Conservation (phyloP, 2,797 vertebrate genomes). For the Otolemur crassicaudatus region DNA sequence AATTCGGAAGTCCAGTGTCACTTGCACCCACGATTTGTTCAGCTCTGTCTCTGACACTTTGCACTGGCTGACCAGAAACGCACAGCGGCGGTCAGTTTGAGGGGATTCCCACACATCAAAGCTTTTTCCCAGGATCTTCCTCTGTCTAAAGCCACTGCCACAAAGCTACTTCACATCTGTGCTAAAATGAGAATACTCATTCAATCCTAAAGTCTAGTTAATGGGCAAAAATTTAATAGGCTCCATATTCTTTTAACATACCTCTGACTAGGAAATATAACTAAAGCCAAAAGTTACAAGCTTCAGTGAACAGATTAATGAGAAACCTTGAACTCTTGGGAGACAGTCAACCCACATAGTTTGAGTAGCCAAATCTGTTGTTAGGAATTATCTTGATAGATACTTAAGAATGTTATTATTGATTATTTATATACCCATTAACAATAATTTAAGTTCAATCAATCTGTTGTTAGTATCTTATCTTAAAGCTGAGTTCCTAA, state of each 20-base stretch:
- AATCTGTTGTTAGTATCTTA: slow-evolving; percentile 8
- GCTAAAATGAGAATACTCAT: slow-evolving; percentile 12
- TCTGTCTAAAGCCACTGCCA: background rate
- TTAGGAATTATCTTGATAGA: slow-evolving; percentile 64
- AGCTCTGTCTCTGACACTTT: background rate
- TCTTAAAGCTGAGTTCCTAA: slow-evolving; percentile 37
- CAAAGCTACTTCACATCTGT: background rate
- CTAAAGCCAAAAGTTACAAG: slow-evolving; percentile 39
- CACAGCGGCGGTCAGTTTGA: background rate
- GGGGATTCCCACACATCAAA: background rate
- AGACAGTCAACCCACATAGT: slow-evolving; percentile 29
- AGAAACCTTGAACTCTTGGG: slow-evolving; percentile 43
- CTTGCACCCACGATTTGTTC: background rate
- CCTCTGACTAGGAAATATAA: slow-evolving; percentile 48
- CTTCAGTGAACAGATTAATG: slow-evolving; percentile 56
- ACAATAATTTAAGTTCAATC: slow-evolving; percentile 22
- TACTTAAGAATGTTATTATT: slow-evolving; percentile 31
- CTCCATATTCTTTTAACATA: slow-evolving; percentile 36
- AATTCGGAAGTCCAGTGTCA: background rate
- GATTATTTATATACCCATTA: slow-evolving; percentile 47
- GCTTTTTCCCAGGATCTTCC: background rate
- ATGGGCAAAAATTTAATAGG: slow-evolving; percentile 7
- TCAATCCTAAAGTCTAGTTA: slow-evolving; percentile 56
- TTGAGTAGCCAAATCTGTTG: slow-evolving; percentile 31
- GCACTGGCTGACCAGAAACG: background rate